phyloP scores from a whole-genome alignment of 2,113 vertebrate genomes.

The Platysteira castanea region DNA sequence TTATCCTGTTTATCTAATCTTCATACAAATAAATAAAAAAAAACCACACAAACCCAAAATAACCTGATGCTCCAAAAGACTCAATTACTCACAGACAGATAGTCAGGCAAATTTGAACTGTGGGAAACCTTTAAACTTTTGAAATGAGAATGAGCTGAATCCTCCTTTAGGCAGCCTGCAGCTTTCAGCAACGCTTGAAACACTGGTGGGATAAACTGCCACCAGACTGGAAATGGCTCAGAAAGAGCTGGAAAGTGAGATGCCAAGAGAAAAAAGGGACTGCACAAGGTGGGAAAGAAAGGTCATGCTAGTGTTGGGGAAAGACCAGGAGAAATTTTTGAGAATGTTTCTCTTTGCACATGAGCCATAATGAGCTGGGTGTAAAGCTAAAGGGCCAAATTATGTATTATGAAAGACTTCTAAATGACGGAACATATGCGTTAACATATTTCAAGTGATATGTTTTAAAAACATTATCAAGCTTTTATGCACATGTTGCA shows the following conservation, averaged over 20 bases:
- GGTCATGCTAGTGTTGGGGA: neutral
- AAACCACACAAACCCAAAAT: neutral
- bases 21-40: neutral
- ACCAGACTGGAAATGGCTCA: neutral
- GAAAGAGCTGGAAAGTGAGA: neutral
- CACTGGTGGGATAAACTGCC: neutral
- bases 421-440: slow-evolving; percentile 58
- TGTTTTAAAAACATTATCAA: slow-evolving; percentile 67
- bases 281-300: neutral
- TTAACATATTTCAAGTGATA: slow-evolving; percentile 65
- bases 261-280: neutral
- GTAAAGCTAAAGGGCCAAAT: slow-evolving; percentile 56
- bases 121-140: slow-evolving; percentile 11
- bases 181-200: neutral
- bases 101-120: neutral
- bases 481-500: slow-evolving; percentile 62
- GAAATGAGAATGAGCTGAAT: neutral
- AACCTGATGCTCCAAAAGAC: neutral
- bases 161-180: neutral
- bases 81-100: neutral
- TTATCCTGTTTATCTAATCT: neutral
- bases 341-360: neutral
- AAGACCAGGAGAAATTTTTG: neutral
- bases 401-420: slow-evolving; percentile 36
- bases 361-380: slow-evolving; percentile 17